Conservation (phyloP, 2,888 invertebrate species). For the Euplexia lucipara region DNA sequence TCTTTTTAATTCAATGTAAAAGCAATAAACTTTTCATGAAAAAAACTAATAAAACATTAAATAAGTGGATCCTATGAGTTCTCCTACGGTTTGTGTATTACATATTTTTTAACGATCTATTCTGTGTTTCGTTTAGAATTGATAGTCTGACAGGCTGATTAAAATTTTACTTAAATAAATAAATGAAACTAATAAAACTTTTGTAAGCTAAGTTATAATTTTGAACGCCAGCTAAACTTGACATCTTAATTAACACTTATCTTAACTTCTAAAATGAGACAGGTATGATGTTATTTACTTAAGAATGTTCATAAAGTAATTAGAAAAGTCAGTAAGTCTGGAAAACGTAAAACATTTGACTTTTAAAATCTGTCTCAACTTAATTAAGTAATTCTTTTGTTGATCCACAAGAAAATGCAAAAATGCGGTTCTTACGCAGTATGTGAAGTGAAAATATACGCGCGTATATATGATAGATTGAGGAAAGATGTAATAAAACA, state of each 20-base stretch:
- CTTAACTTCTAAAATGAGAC: constrained; percentile 17
- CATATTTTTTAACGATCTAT: not conserved
- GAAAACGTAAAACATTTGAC: too few species aligned
- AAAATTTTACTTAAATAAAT: not conserved
- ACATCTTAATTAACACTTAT: constrained; percentile 34
- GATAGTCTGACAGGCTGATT: not conserved
- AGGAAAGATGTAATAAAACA: too few species aligned
- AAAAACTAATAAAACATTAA: constrained; percentile 29
- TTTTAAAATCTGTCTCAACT: constrained; percentile 1
- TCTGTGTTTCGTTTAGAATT: constrained; percentile 6
- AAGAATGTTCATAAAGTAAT: constrained; percentile 26
- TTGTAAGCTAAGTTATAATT: not conserved
- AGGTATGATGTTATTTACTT: constrained; percentile 23
- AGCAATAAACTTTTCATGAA: constrained; percentile 43
- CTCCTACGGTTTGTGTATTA: not conserved
- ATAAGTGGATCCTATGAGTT: not conserved
- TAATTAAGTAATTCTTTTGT: too few species aligned
- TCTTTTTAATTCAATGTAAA: constrained; percentile 42
- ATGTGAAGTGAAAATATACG: too few species aligned
- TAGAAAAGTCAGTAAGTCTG: not conserved
- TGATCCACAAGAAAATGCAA: too few species aligned
- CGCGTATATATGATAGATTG: too few species aligned
- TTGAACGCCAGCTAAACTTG: constrained; percentile 23
- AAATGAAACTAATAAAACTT: constrained; percentile 15
- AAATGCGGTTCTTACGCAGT: too few species aligned